Evolutionary conservation across 2,797 vertebrate genomes (phyloP).

Genomic region (Helicolenus hilgendorfi): DNA sequence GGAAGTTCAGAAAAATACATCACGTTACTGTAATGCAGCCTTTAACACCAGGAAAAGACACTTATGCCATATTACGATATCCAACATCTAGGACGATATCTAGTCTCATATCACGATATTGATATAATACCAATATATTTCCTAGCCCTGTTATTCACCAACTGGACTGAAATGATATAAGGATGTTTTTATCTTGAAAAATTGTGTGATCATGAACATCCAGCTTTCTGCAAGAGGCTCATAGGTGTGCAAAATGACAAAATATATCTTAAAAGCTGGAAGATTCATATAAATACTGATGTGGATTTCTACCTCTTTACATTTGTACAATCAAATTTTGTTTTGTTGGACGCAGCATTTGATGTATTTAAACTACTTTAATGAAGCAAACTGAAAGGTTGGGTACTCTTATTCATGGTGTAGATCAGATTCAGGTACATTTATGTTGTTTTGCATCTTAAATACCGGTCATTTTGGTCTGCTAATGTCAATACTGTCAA

Average conservation of each 20-base stretch:
- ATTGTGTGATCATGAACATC: background rate
- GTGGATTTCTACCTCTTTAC: background rate
- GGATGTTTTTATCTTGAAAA: background rate
- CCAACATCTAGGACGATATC: too few relatives aligned
- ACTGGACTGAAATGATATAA: background rate
- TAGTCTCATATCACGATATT: too few relatives aligned
- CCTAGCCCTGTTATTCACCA: background rate
- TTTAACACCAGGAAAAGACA: too few relatives aligned
- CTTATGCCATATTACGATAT: accelerated
- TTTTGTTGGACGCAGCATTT: background rate
- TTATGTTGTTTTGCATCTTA: background rate
- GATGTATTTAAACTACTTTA: background rate
- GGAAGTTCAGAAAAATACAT: too few relatives aligned
- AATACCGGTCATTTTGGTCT: background rate
- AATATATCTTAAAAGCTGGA: background rate
- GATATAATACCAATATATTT: too few relatives aligned
- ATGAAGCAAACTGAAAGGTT: background rate
- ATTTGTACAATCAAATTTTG: background rate
- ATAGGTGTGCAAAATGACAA: background rate
- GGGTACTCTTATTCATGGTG: background rate
- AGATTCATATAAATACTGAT: background rate
- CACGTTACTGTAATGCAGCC: too few relatives aligned
- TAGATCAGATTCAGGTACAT: background rate
- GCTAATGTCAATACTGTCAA: background rate
- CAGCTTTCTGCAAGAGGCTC: background rate